Evolutionary conservation across 2,797 vertebrate genomes (phyloP), one percentile per base, ranked within the genome.

Genomic region (Megalops cyprinoides): DNA sequence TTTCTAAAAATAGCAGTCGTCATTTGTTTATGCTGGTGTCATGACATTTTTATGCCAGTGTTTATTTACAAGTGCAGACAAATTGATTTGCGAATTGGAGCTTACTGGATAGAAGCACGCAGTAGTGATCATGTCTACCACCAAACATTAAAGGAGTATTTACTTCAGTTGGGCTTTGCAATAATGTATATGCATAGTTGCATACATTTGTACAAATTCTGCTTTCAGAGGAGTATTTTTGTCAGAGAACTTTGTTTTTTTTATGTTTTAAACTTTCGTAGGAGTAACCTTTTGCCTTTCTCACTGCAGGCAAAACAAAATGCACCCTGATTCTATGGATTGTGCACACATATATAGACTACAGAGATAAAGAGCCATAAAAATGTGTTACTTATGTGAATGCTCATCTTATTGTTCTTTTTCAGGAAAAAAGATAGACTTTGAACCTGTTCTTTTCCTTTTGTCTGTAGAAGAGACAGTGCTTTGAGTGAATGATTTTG

Each of bases 241-340:
- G 65, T 23, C 65, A n/a, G 37, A 42, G 37, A 60, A 60, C 58
- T 60, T 60, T 28, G 31, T 15, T 67, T 67, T 67, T 28, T 42
- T 2, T 20, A 10, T 25, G 39, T 42, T 42, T 60, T 25, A 7
- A 60, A 12, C 23, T 25, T 18, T 58, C 20, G 62, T 39, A 9
- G 37, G 81, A 87, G 84, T 91, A 91, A 92, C 91, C 92, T 94
- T 92, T 93, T 90, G 89, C 88, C 91, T 92, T n/a, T 85, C 84
- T 81, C 85, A 91, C 92, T 89, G 87, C 89, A 91, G 90, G 92
- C 92, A 91, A 94, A 93, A 91, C 86, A 92, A 91, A 91, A 92
- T 85, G 86, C 79, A 87, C 87, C 81, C 86, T 84, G 77, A 87
- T 92, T 90, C 85, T 83, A 62, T 42, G 82, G 79, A 79, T 82